Evolutionary conservation across 2,797 vertebrate species (phyloP).

Genomic region (Sphenodon punctatus): DNA sequence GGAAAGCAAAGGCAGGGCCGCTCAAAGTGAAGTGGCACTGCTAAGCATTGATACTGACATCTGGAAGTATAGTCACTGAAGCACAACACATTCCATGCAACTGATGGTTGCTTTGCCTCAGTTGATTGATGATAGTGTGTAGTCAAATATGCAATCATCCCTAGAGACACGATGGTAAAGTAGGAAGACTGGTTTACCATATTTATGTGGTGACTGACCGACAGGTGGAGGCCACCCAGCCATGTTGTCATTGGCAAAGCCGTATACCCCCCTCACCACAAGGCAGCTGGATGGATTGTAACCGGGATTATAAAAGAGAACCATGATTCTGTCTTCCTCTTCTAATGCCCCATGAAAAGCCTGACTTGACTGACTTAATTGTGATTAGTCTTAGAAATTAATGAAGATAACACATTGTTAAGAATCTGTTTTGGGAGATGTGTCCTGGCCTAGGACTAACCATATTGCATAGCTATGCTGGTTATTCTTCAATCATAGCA

Average conservation of each 20-base stretch:
- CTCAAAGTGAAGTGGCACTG: neutral
- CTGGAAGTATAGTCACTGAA: neutral
- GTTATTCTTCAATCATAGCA: neutral
- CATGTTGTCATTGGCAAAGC: neutral
- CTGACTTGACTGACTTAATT: constrained; percentile 14
- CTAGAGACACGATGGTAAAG: rapidly evolving
- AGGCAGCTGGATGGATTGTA: neutral
- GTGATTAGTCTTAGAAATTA: neutral
- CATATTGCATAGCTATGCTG: neutral
- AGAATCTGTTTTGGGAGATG: neutral
- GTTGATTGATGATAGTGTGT: neutral
- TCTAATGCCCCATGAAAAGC: neutral
- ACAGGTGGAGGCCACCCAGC: neutral
- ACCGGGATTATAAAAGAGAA: constrained; percentile 26
- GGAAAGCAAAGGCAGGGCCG: neutral
- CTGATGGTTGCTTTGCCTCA: neutral
- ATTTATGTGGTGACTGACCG: neutral
- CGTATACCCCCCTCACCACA: neutral
- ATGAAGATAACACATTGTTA: neutral
- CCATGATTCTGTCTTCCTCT: constrained; percentile 25
- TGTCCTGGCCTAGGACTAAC: neutral
- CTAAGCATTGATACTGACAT: neutral
- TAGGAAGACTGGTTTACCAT: neutral
- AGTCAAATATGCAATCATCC: neutral
- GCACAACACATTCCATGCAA: rapidly evolving